Evolutionary conservation across 2,113 vertebrate species (phyloP).

Genomic region (Meleagris gallopavo): DNA sequence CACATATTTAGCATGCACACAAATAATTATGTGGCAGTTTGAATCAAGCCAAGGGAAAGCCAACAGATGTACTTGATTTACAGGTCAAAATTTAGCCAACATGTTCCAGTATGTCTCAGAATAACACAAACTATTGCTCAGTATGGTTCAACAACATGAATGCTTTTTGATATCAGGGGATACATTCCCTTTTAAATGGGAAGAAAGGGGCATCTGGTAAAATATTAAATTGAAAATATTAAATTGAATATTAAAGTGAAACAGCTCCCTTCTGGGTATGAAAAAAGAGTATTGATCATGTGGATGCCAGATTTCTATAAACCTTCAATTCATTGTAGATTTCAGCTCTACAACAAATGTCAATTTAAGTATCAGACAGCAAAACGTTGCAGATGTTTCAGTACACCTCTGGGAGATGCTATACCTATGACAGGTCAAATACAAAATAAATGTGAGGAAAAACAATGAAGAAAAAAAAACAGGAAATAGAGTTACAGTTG

Average conservation of each 20-base stretch:
- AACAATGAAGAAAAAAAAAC: no score
- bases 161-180: background rate
- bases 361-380: background rate
- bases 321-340: background rate
- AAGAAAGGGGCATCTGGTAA: background rate
- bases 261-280: background rate
- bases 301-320: background rate
- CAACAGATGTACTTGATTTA: background rate
- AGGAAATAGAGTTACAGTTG: background rate
- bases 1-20: background rate
- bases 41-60: background rate
- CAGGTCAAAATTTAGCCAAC: background rate
- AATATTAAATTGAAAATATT: background rate
- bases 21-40: background rate
- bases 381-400: background rate
- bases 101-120: background rate
- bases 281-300: background rate
- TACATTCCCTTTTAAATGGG: background rate
- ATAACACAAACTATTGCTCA: background rate
- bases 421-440: background rate
- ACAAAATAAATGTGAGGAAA: background rate
- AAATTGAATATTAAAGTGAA: background rate
- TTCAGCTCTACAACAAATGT: background rate
- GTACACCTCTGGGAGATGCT: background rate
- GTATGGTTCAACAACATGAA: background rate